phyloP scores from a whole-genome alignment of 1,140 invertebrate species.

The roundworm (Caenorhabditis elegans) region DNA sequence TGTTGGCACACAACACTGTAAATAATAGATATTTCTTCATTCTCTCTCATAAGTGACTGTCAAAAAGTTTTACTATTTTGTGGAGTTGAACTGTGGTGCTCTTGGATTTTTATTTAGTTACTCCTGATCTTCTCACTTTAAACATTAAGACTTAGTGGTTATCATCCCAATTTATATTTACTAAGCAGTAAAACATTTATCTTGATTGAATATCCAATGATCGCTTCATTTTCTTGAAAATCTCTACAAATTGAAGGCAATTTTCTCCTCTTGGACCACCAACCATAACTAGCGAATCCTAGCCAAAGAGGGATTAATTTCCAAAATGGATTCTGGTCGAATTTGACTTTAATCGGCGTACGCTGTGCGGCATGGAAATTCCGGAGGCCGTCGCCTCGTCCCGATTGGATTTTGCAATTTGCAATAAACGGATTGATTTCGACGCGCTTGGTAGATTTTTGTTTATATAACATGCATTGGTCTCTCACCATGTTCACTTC shows the following conservation, averaged over 20 bases:
- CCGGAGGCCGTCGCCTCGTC: background rate
- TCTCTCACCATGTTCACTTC: background rate
- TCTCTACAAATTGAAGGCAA: background rate
- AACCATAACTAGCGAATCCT: too few relatives aligned
- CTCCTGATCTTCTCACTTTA: too few relatives aligned
- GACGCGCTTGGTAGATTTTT: slow-evolving; percentile 26
- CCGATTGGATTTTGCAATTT: background rate
- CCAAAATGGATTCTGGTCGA: background rate
- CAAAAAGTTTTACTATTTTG: background rate
- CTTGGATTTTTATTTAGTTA: too few relatives aligned
- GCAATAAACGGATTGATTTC: slow-evolving; percentile 27
- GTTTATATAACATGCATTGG: background rate
- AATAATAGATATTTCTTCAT: background rate
- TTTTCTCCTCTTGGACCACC: background rate
- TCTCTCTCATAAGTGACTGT: background rate
- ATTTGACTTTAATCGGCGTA: slow-evolving; percentile 29
- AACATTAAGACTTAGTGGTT: too few relatives aligned
- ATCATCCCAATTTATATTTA: too few relatives aligned
- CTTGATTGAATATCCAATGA: too few relatives aligned
- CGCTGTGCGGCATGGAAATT: too few relatives aligned
- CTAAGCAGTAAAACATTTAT: too few relatives aligned
- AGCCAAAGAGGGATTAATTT: too few relatives aligned
- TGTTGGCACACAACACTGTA: slow-evolving; percentile 5
- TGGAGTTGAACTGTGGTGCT: background rate
- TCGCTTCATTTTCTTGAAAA: too few relatives aligned